Percentiles rank a stretch among this genome's conserved stretches.
Conservation (phyloP, 2,113 vertebrate genomes). For the Apistogramma diplotaenia region DNA sequence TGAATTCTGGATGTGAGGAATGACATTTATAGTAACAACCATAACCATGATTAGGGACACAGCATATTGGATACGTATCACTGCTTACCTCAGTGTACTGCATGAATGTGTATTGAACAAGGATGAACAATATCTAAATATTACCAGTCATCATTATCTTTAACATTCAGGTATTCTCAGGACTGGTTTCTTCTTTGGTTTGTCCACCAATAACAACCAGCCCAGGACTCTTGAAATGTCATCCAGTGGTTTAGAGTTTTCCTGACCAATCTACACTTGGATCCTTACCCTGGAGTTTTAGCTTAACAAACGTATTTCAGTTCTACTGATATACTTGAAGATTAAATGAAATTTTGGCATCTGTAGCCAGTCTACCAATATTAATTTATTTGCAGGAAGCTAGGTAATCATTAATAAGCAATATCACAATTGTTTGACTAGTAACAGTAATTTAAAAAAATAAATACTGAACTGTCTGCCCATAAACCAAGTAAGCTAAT, state of each 20-base stretch:
- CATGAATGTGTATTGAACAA: background rate
- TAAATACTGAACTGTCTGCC: background rate
- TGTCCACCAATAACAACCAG: background rate
- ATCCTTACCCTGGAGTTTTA: background rate
- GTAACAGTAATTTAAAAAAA: background rate
- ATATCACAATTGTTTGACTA: background rate
- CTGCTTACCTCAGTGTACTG: background rate
- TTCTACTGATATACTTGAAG: background rate
- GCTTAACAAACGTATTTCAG: background rate
- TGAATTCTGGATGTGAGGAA: slow-evolving; percentile 19
- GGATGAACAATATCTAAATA: background rate
- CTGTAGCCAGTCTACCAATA: background rate
- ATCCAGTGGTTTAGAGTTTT: background rate
- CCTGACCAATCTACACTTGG: background rate
- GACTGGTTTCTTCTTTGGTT: background rate
- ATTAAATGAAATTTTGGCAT: background rate
- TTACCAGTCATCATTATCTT: background rate
- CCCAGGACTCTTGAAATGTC: background rate
- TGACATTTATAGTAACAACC: background rate
- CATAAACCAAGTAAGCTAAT: background rate
- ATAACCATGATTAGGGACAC: background rate
- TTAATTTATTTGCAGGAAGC: accelerated
- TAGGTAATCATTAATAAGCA: background rate
- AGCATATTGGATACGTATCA: background rate
- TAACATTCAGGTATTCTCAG: background rate